Evolutionary conservation across 2,888 invertebrate species (phyloP).

Genomic region (Sesamia inferens): DNA sequence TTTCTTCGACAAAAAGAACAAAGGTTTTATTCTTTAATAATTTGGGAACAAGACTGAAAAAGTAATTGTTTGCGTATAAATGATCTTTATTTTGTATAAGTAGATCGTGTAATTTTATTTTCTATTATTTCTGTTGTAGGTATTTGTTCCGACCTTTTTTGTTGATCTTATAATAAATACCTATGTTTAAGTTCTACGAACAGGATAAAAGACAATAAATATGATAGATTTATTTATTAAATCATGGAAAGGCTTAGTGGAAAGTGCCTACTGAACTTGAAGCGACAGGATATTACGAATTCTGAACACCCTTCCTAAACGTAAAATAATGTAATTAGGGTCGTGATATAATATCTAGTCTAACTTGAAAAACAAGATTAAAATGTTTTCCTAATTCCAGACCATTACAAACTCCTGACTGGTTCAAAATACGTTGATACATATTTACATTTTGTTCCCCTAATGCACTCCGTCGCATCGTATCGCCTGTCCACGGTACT

Average conservation of each 20-base stretch:
- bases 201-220: background rate
- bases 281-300: slow-evolving; percentile 36
- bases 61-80: background rate
- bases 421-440: background rate
- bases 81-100: background rate
- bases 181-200: background rate
- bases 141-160: background rate
- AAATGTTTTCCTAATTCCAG: background rate
- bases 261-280: slow-evolving; percentile 26
- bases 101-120: background rate
- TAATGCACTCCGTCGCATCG: background rate
- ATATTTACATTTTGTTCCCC: background rate
- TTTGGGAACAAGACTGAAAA: background rate
- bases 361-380: slow-evolving; percentile 15
- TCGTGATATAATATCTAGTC: slow-evolving; percentile 18
- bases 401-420: slow-evolving; percentile 5
- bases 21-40: background rate
- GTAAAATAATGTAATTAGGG: slow-evolving; percentile 49
- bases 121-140: background rate
- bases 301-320: slow-evolving; percentile 32
- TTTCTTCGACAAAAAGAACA: background rate
- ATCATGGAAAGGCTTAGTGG: slow-evolving; percentile 21
- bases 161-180: background rate
- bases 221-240: slow-evolving; percentile 9
- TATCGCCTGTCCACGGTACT: background rate